A percentile compares a stretch with the other conserved stretches of the same genome.
phyloP scores from a whole-genome alignment of 1,140 invertebrate genomes.

The Drepana arcuata region DNA sequence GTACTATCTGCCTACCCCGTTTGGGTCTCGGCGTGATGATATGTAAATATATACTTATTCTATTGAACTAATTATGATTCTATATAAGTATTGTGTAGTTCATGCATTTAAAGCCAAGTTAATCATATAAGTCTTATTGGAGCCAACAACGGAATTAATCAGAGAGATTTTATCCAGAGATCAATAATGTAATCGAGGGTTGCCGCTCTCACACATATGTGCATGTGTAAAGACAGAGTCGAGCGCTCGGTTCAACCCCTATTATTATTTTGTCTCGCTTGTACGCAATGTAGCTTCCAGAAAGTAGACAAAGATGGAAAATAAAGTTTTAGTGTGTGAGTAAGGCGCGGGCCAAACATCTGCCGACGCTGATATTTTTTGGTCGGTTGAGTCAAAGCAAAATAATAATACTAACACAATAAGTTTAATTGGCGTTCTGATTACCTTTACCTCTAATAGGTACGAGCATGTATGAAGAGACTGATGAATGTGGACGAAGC shows the following conservation, averaged over 20 bases:
- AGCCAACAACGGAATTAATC: slow-evolving; percentile 28
- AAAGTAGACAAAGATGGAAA: slow-evolving; percentile 17
- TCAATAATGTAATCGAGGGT: slow-evolving; percentile 60
- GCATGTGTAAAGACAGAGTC: slow-evolving; percentile 34
- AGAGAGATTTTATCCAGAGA: slow-evolving; percentile 43
- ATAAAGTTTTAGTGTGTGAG: slow-evolving; percentile 23
- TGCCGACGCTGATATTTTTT: slow-evolving; percentile 56
- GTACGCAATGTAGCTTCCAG: slow-evolving; percentile 8
- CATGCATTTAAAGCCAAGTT: too few species aligned
- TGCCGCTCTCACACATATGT: slow-evolving; percentile 20
- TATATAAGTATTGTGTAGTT: too few species aligned
- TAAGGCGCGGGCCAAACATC: slow-evolving; percentile 53
- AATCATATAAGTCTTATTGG: too few species aligned
- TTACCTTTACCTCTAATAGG: slow-evolving; percentile 4
- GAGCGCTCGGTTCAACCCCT: slow-evolving; percentile 53
- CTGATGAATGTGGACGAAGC: too few species aligned
- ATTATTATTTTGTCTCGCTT: slow-evolving; percentile 31
- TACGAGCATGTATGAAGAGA: slow-evolving; percentile 1
- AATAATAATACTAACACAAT: slow-evolving; percentile 36
- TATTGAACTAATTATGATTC: too few species aligned
- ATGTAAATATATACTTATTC: too few species aligned
- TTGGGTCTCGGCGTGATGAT: too few species aligned
- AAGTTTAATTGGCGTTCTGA: slow-evolving; percentile 13
- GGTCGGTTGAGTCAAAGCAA: slow-evolving; percentile 31
- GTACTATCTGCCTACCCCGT: too few species aligned